Base-by-base conservation (phyloP, 2,888 invertebrate genomes). In the Hemicrepidius hirtus region DNA sequence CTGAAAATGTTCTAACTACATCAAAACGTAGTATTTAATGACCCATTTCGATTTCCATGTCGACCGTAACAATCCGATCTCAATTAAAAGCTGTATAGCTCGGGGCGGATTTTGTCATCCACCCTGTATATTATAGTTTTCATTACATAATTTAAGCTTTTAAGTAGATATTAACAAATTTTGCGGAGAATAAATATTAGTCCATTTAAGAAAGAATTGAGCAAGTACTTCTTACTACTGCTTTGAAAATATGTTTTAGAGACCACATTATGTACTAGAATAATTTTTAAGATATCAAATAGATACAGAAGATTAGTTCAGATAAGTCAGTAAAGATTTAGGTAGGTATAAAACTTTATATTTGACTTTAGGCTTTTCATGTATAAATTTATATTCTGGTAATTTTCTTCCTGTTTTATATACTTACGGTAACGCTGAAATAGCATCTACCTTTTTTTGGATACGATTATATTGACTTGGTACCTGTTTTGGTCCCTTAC, bases 401-500 rank as follows among this genome's bases (percentile, higher is more conserved):
- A 24, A 24, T 24, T 24, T 24, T 24, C 24, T 6, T 32, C 9
- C 32, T 7, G 7, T 32, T 32, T 32, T 9, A 7, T 32, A 9
- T 32, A 32, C 4, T n/a, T n/a, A 32, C 7, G 32, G 32, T 9
- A 9, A 32, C 9, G 32, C 7, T 32, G 32, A 5, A 32, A 32
- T 6, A 9, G 32, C 9, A 32, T 32, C 32, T 32, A 32, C 7
- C 32, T 32, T 5, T 32, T 2, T 32, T 32, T 6, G 32, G 32
- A 32, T 32, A 35, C n/a, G 35, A 55, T 32, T 55, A 57, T 13
- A 57, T 57, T 32, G 55, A 55, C 55, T 72, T 64, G 73, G 73
- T 73, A 73, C 73, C 73, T 59, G 32, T 41, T 68, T 73, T 73
- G 73, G 73, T 73, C 73, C 73, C 73, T 73, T 72, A 72, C 67